Evolutionary conservation across 2,113 vertebrate species (phyloP), one percentile per base, ranked within the genome.

Genomic region (Oryzias melastigma): DNA sequence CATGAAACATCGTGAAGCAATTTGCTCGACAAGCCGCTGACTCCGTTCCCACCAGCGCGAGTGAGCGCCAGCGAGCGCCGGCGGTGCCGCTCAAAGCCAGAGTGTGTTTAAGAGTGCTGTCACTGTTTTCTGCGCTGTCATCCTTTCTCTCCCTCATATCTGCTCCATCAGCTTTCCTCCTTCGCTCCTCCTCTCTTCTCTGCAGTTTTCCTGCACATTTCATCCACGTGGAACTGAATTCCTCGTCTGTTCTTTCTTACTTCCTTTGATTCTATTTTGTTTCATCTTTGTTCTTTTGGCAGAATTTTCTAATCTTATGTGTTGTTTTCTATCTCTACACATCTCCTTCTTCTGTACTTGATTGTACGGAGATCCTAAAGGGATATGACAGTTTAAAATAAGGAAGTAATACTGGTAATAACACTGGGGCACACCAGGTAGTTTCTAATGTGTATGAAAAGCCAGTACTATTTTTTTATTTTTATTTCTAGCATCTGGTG

Each of bases 1-100:
- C 64, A 65, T 76, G 68, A 80, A 58, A 80, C 68, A n/a, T 57
- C 73, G 8, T 61, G 16, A 43, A 76, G 67, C 46, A 14, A 44
- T 62, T 53, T 55, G 17, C 35, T 58, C 71, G 73, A 80, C 73
- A 62, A 72, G 73, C 63, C 53, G 57, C 51, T 49, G 60, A 47
- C 52, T 72, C 6, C 0, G 19, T 58, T 68, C 54, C 67, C 63
- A 56, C 62, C 58, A 60, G 55, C 67, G 62, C 55, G 35, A 44
- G n/a, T 43, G 27, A 1, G n/a, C 73, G 61, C 60, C 75, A 27
- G 60, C 24, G 27, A 17, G 41, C 71, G 68, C 68, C 72, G 61
- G 60, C n/a, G 59, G 67, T 14, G 67, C 55, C 29, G 63, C 63
- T 80, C 48, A 20, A 40, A 64, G 62, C 42, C 55, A 43, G 25